A percentile compares a stretch with the other conserved stretches of the same genome.
Evolutionary conservation across 2,888 invertebrate species (phyloP).

Genomic region (Epinotia bilunana): DNA sequence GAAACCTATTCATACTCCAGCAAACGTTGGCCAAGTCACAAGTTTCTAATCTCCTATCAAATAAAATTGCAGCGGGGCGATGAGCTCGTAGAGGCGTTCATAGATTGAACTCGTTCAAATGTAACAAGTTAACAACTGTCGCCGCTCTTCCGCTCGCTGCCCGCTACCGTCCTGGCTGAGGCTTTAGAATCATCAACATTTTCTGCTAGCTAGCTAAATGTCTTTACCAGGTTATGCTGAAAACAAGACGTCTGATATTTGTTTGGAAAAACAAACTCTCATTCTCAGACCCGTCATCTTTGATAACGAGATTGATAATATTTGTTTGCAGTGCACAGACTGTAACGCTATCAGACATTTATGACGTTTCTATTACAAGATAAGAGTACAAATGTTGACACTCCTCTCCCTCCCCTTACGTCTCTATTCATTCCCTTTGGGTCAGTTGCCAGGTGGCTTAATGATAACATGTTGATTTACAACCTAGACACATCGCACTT

Average conservation of each 20-base stretch:
- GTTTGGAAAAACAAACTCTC: slow-evolving; percentile 4
- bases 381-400: not conserved
- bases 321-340: slow-evolving; percentile 9
- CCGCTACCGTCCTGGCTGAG: too few species aligned
- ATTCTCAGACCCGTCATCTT: not conserved
- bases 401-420: not conserved
- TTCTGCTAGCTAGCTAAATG: not conserved
- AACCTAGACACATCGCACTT: too few species aligned
- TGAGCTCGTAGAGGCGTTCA: too few species aligned
- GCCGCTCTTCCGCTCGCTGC: too few species aligned
- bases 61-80: not conserved
- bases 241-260: not conserved
- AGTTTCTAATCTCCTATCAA: not conserved
- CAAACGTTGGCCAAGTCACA: not conserved
- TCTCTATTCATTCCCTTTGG: not conserved
- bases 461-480: too few species aligned
- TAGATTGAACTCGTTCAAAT: too few species aligned
- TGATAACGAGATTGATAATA: slow-evolving; percentile 8
- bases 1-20: not conserved
- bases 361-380: slow-evolving; percentile 5
- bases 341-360: not conserved
- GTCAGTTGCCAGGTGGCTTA: not conserved
- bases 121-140: too few species aligned
- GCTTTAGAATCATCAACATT: not conserved
- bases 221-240: not conserved